Evolutionary conservation across 53 echinoderm and acorn worm species (phyloP).

Genomic region (Glandiceps talaboti): DNA sequence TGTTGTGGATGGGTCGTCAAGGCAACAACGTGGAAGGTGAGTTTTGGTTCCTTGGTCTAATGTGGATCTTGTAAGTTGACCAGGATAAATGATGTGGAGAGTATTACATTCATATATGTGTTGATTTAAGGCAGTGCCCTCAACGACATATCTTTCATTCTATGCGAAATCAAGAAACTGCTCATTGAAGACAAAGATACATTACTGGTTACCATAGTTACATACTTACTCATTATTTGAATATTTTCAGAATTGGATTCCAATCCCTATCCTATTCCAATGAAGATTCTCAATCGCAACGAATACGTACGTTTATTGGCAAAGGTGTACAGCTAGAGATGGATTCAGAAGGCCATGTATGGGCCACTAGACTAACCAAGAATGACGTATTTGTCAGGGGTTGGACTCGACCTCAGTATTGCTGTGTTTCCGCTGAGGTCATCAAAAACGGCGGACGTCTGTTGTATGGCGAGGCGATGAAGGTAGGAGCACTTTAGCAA

Average conservation of each 20-base stretch:
- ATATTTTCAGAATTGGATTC: conserved; percentile 75
- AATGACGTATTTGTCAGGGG: conserved; percentile 93
- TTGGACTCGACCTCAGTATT: conserved; percentile 72
- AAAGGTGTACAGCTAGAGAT: conserved; percentile 83
- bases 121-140: too few species aligned
- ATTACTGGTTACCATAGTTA: neutral
- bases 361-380: conserved; percentile 86
- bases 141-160: too few species aligned
- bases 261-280: conserved; percentile 57
- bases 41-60: too few species aligned
- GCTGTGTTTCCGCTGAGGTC: conserved; percentile 76
- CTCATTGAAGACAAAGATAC: too few species aligned
- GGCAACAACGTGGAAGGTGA: conserved; percentile 83
- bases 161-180: too few species aligned
- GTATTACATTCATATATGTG: too few species aligned
- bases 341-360: conserved; percentile 78
- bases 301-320: conserved; percentile 58
- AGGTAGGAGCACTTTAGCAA: conserved; percentile 43
- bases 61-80: too few species aligned
- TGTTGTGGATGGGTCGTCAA: conserved; percentile 64
- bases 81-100: too few species aligned
- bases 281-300: conserved; percentile 66
- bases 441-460: conserved; percentile 69
- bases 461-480: conserved; percentile 53
- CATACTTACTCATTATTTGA: neutral